phyloP scores from a whole-genome alignment of 2,888 invertebrate genomes.

The Glaucopsyche alexis region DNA sequence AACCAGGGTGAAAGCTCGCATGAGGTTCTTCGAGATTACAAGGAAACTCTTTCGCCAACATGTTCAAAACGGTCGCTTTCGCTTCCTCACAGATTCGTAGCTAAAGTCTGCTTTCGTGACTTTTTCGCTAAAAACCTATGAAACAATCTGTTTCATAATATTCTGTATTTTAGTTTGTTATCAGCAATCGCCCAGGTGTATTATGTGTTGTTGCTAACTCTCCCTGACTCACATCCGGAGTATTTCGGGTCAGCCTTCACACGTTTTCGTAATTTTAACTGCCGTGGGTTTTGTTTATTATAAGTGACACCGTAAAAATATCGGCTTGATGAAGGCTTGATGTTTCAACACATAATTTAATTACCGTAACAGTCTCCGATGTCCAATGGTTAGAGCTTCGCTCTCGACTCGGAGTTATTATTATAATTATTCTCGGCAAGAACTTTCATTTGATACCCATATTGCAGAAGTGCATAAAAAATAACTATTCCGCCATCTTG shows the following conservation, averaged over 20 bases:
- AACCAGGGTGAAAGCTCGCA: no score
- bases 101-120: background rate
- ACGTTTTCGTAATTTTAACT: background rate
- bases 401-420: no score
- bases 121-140: background rate
- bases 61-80: no score
- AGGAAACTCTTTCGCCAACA: no score
- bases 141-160: background rate
- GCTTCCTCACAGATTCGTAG: background rate
- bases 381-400: no score
- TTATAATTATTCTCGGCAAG: no score
- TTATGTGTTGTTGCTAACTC: background rate
- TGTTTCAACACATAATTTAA: background rate
- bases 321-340: background rate
- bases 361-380: no score
- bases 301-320: background rate
- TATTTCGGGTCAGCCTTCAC: slow-evolving; percentile 14
- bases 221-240: slow-evolving; percentile 22
- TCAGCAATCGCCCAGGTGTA: slow-evolving; percentile 1
- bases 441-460: no score
- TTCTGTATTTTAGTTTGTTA: no score
- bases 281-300: slow-evolving; percentile 6
- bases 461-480: no score
- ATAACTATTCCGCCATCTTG: no score
- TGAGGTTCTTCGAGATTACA: no score